Evolutionary conservation across 2,888 invertebrate genomes (phyloP), one percentile per base, ranked within the genome.

Genomic region (Noctua pronuba): DNA sequence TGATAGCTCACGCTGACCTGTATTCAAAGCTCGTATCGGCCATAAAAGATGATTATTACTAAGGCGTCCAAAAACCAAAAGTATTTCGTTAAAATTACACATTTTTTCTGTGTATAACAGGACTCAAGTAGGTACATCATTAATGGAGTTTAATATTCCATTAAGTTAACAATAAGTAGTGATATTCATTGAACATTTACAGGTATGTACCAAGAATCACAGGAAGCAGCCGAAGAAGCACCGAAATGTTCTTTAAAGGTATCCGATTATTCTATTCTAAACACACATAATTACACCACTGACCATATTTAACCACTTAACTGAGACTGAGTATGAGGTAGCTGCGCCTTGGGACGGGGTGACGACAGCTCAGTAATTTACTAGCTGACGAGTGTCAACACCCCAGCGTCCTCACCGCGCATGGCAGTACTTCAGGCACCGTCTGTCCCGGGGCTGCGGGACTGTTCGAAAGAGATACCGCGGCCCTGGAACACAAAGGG

Each of bases 151-250:
- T 31, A 31, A 7, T 28, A 28, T 28, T 1, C 31, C 31, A 60
- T 31, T 31, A 31, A 21, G 18, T 1, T 31, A 60, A 60, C 18
- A 60, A 31, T 31, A n/a, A n/a, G n/a, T n/a, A 31, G n/a, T 52
- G 28, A 49, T 46, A 35, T 28, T 74, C n/a, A 35, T 28, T 24
- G 2, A 38, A 52, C 4, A 46, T 69, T 90, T 88, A 11, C 89
- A 97, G 97, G 97, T 52, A 97, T 97, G 97, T 97, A 97, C 88
- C 97, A 96, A 80, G 97, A 97, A 88, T 97, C 97, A 0, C 97
- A 98, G 80, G 97, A 98, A 83, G 95, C 97, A 28, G 95, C 98
- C 31, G 97, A 97, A 77, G 96, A 97, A 87, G 98, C 98, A 0
- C 97, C 97, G 0, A 97, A 97, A 79, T 97, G 98, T 78, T 97